phyloP scores from a whole-genome alignment of 2,797 vertebrate genomes.

The Discoglossus pictus region DNA sequence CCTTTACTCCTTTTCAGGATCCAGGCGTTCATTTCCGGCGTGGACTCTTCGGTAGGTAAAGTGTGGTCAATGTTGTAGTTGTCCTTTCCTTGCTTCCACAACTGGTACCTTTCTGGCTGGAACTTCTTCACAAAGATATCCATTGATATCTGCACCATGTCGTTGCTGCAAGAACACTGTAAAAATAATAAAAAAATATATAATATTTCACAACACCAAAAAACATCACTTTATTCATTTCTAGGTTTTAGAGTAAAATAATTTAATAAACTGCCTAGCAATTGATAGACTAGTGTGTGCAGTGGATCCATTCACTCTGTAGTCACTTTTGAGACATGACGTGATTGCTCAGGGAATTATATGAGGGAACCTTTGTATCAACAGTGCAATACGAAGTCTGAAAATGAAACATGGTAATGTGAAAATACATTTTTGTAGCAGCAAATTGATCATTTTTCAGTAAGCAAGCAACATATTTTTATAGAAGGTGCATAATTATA shows the following conservation, averaged over 20 bases:
- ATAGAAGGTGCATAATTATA: too few relatives aligned
- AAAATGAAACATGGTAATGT: too few relatives aligned
- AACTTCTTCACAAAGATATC: conserved; percentile 94
- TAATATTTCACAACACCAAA: neutral
- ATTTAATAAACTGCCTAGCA: too few relatives aligned
- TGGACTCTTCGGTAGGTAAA: conserved; percentile 82
- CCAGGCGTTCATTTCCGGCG: conserved; percentile 88
- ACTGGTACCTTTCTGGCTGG: conserved; percentile 89
- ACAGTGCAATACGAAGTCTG: too few relatives aligned
- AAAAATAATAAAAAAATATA: conserved; percentile 48
- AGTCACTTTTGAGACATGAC: conserved; percentile 24
- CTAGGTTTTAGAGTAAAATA: too few relatives aligned
- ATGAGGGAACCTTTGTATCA: conserved; percentile 9
- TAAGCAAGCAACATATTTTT: too few relatives aligned
- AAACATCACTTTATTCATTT: neutral
- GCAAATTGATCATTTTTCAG: too few relatives aligned
- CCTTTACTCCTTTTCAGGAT: conserved; percentile 77
- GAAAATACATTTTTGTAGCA: too few relatives aligned
- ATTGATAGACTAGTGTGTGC: conserved; percentile 8
- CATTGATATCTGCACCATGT: conserved; percentile 98
- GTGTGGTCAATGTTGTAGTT: conserved; percentile 85
- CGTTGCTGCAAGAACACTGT: conserved; percentile 92
- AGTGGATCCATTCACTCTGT: conserved; percentile 2
- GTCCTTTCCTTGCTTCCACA: conserved; percentile 94
- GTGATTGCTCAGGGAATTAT: conserved; percentile 9